Conservation (phyloP, 2,113 vertebrate species). For the Myrmophylax atrothorax region DNA sequence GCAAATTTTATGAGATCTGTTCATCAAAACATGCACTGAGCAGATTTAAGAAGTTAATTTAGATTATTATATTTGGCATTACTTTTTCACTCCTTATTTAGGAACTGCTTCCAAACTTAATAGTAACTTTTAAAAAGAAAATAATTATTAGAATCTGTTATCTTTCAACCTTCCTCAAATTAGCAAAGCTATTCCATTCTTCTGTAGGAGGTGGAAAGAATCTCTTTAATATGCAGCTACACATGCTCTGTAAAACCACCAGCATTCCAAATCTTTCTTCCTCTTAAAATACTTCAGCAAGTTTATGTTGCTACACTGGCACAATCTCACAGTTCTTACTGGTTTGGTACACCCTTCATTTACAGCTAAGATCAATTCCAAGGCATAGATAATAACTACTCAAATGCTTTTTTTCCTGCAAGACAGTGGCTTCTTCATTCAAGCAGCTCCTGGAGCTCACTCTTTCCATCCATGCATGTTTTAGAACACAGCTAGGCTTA, state of each 20-base stretch:
- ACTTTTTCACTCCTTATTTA: background rate
- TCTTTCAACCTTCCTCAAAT: background rate
- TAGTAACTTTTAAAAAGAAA: background rate
- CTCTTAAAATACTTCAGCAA: background rate
- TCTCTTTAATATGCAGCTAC: background rate
- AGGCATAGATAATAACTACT: background rate
- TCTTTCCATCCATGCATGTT: background rate
- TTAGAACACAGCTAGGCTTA: background rate
- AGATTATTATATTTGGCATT: background rate
- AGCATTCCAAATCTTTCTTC: background rate
- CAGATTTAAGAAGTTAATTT: background rate
- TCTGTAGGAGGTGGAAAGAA: background rate
- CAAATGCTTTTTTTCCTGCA: background rate
- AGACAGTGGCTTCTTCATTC: background rate
- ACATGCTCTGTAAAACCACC: background rate
- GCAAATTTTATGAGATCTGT: background rate
- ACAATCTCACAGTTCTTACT: background rate
- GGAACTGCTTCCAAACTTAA: background rate
- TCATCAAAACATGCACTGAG: background rate
- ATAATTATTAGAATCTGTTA: background rate
- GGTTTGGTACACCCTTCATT: background rate
- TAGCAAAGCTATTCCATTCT: background rate
- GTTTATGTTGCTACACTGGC: background rate
- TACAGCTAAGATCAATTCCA: background rate
- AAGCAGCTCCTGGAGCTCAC: background rate